Evolutionary conservation across 2,113 vertebrate genomes (phyloP).

Genomic region (Natator depressus): DNA sequence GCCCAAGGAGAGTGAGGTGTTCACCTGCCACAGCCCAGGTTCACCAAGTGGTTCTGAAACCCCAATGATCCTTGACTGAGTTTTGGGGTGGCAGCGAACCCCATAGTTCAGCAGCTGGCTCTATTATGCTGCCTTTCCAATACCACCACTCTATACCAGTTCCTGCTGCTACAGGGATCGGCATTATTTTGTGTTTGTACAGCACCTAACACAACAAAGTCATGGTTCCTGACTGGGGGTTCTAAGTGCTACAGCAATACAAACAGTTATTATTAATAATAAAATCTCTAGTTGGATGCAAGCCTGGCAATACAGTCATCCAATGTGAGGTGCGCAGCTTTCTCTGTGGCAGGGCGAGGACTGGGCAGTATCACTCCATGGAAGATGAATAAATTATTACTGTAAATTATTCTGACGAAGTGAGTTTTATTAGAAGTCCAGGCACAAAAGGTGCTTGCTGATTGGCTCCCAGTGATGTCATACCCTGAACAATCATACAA

Average conservation of each 20-base stretch:
- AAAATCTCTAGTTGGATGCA: not conserved
- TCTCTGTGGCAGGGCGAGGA: not conserved
- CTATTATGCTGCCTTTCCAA: fast-evolving
- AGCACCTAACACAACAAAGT: not conserved
- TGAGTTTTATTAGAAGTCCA: slow-evolving; percentile 69
- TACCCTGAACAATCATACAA: slow-evolving; percentile 51
- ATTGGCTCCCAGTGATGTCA: slow-evolving; percentile 77
- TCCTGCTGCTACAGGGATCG: not conserved
- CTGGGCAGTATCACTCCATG: slow-evolving; percentile 3
- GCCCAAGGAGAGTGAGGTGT: not conserved
- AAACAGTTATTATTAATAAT: not conserved
- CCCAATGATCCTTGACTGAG: not conserved
- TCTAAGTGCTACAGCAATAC: not conserved
- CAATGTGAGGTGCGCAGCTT: not conserved
- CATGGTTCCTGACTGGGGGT: not conserved
- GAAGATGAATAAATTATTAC: slow-evolving; percentile 64
- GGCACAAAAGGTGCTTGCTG: slow-evolving; percentile 64
- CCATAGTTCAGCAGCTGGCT: not conserved
- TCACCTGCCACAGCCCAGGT: not conserved
- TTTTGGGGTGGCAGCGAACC: not conserved
- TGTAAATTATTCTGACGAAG: slow-evolving; percentile 69
- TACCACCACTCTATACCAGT: fast-evolving
- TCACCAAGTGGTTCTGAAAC: not conserved
- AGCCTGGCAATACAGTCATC: not conserved
- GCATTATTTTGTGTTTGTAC: not conserved